Base-by-base conservation (phyloP, 2,888 invertebrate genomes). In the Drosophila yooni region DNA sequence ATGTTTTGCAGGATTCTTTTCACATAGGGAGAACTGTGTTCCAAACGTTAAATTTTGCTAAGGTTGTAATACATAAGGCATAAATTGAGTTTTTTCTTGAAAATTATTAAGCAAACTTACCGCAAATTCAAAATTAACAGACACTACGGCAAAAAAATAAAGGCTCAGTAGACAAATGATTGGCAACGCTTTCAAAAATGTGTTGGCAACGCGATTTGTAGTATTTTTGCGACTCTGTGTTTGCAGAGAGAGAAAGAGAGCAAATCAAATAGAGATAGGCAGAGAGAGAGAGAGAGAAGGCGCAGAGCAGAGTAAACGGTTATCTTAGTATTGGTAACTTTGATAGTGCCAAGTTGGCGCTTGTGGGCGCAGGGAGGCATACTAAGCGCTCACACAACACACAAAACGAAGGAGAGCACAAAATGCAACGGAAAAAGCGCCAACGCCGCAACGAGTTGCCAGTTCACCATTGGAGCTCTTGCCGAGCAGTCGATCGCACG, bases 381-480 rank as follows among this genome's bases (percentile, higher is more conserved):
- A 52, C 8, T 29, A 48, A 33, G 51, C 40, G 27, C 57, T 71
- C 65, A 50, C 46, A 64, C 59, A 68, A 62, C 18, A 74, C 29
- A 54, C 43, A 40, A 57, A 43, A 59, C 73, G 79, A 79, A 79
- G 38, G 79, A 79, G 79, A 79, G 76, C 50, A 48, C 67, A 79
- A 76, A 79, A 57, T 79, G 79, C 79, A 79, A 76, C 70, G 68
- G 79, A 76, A 79, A 79, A 79, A 79, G 79, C 79, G 79, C 79
- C 79, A 79, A 79, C 79, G 53, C 76, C 76, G 79, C 79, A 79
- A 62, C 62, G 76, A 79, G 62, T 79, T 66, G 74, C 64, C 63
- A 80, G 80, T 81, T 78, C 61, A 73, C 68, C 61, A 67, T 79
- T 74, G 79, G 79, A 81, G 81, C 81, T 81, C 81, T 54, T 29